Evolutionary conservation across 2,888 invertebrate genomes (phyloP).

Genomic region (Biston betularia): DNA sequence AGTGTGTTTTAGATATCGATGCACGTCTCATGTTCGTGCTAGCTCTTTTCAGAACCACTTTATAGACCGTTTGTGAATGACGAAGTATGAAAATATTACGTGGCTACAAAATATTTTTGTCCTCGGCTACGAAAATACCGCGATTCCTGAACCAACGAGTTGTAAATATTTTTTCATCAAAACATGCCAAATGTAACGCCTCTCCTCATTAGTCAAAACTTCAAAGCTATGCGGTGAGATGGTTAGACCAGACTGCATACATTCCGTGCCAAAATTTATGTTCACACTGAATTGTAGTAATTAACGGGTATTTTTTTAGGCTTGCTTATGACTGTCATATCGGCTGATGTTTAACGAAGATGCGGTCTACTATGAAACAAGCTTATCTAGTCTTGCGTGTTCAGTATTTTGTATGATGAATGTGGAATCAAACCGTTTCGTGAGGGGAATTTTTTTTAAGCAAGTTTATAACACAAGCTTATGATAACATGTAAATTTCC

Average conservation of each 20-base stretch:
- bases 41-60: not conserved
- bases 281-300: not conserved
- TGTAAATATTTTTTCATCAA: conserved; percentile 13
- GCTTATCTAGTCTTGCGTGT: no score
- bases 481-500: no score
- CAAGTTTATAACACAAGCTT: not conserved
- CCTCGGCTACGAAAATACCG: conserved; percentile 1
- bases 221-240: conserved; percentile 18
- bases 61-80: not conserved
- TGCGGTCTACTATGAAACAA: no score
- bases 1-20: not conserved
- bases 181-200: conserved; percentile 15
- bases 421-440: no score
- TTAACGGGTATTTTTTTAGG: not conserved
- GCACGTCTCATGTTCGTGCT: no score
- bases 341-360: no score
- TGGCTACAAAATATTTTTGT: not conserved
- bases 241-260: not conserved
- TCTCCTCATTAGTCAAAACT: conserved; percentile 7
- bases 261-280: not conserved
- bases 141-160: conserved; percentile 1
- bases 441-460: no score
- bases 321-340: not conserved
- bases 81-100: not conserved
- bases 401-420: no score